Conservation (phyloP, 2,797 vertebrate genomes). For the Halcyon chelicuti region DNA sequence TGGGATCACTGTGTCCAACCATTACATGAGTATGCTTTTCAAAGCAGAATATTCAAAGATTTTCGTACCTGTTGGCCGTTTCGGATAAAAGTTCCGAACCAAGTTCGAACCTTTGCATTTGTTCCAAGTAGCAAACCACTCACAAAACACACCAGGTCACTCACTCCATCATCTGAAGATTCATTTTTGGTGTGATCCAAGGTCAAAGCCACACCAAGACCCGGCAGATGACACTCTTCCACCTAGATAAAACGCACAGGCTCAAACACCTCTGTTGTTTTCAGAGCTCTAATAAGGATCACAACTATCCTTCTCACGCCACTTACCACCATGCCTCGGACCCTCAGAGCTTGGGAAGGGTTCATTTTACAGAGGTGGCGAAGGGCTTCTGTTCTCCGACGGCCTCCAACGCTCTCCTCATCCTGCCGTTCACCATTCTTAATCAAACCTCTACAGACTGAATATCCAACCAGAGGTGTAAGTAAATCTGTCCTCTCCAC, state of each 20-base stretch:
- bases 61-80: constrained; percentile 94
- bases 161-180: constrained; percentile 91
- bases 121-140: constrained; percentile 95
- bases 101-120: constrained; percentile 96
- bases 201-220: constrained; percentile 96
- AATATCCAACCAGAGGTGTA: background rate
- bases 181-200: constrained; percentile 94
- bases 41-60: background rate
- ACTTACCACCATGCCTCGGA: constrained; percentile 97
- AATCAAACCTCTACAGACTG: constrained; percentile 95
- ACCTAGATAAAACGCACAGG: constrained; percentile 79
- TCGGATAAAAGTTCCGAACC: constrained; percentile 98
- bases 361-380: constrained; percentile 98
- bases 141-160: constrained; percentile 95
- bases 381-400: constrained; percentile 93
- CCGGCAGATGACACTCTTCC: constrained; percentile 96
- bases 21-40: fast-evolving
- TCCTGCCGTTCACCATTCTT: constrained; percentile 98
- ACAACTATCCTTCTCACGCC: fast-evolving
- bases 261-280: background rate
- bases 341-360: constrained; percentile 94
- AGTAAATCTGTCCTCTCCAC: background rate
- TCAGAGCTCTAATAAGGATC: background rate
- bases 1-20: too few relatives aligned
- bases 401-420: constrained; percentile 93